Conservation (phyloP, 2,797 vertebrate genomes). For the Hypotaenidia philippensis region DNA sequence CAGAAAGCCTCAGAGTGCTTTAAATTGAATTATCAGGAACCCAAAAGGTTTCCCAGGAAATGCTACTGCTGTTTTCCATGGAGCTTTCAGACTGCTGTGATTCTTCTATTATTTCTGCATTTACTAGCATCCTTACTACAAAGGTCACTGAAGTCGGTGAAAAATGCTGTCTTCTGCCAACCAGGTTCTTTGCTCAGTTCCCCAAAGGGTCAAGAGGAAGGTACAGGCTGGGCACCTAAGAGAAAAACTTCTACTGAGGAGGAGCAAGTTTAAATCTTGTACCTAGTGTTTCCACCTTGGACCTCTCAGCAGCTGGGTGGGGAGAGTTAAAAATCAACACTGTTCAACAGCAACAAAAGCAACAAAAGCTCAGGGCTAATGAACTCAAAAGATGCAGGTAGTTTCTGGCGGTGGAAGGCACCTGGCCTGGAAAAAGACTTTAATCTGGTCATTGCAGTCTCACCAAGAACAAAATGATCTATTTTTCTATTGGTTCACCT, state of each 20-base stretch:
- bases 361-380: neutral
- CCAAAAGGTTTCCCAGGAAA: neutral
- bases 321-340: neutral
- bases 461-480: neutral
- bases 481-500: neutral
- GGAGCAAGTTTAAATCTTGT: neutral
- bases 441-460: neutral
- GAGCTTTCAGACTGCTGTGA: neutral
- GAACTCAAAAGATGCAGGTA: neutral
- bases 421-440: neutral
- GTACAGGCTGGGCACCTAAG: too few species aligned
- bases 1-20: neutral
- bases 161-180: neutral
- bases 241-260: neutral
- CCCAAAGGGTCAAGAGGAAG: rapidly evolving
- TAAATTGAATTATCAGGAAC: neutral
- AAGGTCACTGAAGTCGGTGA: rapidly evolving
- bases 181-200: rapidly evolving
- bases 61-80: neutral
- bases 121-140: rapidly evolving
- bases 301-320: neutral
- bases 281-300: neutral
- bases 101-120: rapidly evolving
- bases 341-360: neutral
- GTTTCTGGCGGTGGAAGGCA: neutral